Evolutionary conservation across 2,113 vertebrate genomes (phyloP).

Genomic region (Heloderma charlesbogerti): DNA sequence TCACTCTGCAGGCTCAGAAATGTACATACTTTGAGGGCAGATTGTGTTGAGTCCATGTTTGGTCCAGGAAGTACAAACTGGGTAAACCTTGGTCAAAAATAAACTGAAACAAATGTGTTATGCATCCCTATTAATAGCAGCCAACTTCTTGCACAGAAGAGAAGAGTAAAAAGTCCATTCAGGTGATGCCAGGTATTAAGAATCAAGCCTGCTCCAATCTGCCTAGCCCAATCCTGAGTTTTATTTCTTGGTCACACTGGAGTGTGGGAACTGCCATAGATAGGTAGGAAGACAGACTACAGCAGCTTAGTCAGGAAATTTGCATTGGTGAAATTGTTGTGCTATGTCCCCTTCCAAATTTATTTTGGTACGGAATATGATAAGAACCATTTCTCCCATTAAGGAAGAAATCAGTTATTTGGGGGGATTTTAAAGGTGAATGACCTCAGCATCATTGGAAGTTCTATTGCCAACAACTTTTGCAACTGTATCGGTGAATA

Average conservation of each 20-base stretch:
- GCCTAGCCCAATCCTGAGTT: not conserved
- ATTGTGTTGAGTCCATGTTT: too few species aligned
- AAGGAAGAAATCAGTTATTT: not conserved
- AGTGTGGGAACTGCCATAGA: not conserved
- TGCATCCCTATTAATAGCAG: not conserved
- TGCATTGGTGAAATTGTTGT: not conserved
- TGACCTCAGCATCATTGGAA: not conserved
- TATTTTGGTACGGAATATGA: not conserved
- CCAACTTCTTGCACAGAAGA: not conserved
- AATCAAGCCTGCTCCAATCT: not conserved
- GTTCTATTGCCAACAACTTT: not conserved
- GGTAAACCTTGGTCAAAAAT: too few species aligned
- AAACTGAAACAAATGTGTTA: too few species aligned
- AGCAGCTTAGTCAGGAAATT: not conserved
- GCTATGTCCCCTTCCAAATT: not conserved
- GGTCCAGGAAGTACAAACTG: too few species aligned
- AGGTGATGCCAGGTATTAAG: too few species aligned
- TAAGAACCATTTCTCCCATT: not conserved
- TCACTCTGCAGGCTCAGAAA: too few species aligned
- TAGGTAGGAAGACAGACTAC: not conserved
- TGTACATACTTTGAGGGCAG: too few species aligned
- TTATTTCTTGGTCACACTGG: not conserved
- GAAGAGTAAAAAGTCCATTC: not conserved
- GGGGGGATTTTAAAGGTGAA: not conserved
- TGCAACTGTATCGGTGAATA: not conserved